Evolutionary conservation across 2,797 vertebrate genomes (phyloP).

Genomic region (Poeciliopsis turneri): DNA sequence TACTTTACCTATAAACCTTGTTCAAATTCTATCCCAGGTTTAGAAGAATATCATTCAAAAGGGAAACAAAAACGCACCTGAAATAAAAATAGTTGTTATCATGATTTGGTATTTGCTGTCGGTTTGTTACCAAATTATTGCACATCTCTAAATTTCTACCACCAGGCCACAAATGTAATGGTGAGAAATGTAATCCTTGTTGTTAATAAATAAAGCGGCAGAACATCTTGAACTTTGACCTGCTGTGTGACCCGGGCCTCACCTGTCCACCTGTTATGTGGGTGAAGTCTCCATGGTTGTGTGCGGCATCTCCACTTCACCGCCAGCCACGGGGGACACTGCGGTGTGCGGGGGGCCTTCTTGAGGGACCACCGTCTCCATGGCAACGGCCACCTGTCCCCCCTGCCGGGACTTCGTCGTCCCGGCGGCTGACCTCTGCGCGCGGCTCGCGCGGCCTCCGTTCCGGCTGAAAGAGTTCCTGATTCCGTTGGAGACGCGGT

Average conservation of each 20-base stretch:
- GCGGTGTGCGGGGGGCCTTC: conserved; percentile 7
- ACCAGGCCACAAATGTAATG: not conserved
- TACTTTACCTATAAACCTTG: too few relatives aligned
- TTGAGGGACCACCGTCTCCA: conserved; percentile 42
- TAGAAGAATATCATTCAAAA: too few relatives aligned
- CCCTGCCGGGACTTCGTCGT: not conserved
- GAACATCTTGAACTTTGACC: not conserved
- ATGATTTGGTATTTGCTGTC: too few relatives aligned
- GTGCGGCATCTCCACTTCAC: conserved; percentile 33
- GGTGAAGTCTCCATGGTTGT: conserved; percentile 58
- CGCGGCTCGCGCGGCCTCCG: not conserved
- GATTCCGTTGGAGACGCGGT: conserved; percentile 72
- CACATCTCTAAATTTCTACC: not conserved
- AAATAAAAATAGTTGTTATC: too few relatives aligned
- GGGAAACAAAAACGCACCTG: too few relatives aligned
- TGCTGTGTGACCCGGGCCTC: not conserved
- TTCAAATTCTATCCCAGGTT: too few relatives aligned
- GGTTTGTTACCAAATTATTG: too few relatives aligned
- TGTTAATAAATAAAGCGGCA: not conserved
- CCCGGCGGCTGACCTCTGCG: conserved; percentile 30
- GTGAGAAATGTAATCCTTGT: not conserved
- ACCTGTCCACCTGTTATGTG: conserved; percentile 50
- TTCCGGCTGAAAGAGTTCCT: conserved; percentile 58
- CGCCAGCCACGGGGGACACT: conserved; percentile 8
- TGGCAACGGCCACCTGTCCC: conserved; percentile 41